phyloP scores from a whole-genome alignment of 2,888 invertebrate genomes.

The Nephrotoma guestfalica region DNA sequence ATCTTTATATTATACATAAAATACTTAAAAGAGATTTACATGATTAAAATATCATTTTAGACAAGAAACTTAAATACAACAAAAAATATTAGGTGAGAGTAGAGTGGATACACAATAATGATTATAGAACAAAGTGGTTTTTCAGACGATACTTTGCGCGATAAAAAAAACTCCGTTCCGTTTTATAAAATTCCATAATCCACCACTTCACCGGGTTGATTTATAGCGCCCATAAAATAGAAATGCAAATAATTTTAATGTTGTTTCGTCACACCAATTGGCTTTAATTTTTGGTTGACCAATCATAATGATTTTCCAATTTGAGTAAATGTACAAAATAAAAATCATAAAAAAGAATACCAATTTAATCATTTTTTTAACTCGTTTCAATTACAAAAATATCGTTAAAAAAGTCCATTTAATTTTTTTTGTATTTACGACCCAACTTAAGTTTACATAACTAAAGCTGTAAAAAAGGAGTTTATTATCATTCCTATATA shows the following conservation, averaged over 20 bases:
- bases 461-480: background rate
- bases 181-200: background rate
- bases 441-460: background rate
- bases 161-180: background rate
- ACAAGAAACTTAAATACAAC: background rate
- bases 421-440: background rate
- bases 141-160: background rate
- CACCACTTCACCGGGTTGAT: background rate
- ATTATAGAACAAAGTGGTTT: background rate
- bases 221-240: background rate
- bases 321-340: background rate
- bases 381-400: background rate
- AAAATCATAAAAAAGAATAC: background rate
- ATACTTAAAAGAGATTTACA: background rate
- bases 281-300: background rate
- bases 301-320: background rate
- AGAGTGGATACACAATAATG: background rate
- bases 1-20: background rate
- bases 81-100: background rate
- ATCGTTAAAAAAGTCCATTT: background rate
- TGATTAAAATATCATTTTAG: background rate
- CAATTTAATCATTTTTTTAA: background rate
- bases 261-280: background rate
- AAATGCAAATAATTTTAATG: background rate
- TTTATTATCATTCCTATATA: background rate